Evolutionary conservation across 1,140 invertebrate genomes (phyloP).

Genomic region (Myzus persicae): DNA sequence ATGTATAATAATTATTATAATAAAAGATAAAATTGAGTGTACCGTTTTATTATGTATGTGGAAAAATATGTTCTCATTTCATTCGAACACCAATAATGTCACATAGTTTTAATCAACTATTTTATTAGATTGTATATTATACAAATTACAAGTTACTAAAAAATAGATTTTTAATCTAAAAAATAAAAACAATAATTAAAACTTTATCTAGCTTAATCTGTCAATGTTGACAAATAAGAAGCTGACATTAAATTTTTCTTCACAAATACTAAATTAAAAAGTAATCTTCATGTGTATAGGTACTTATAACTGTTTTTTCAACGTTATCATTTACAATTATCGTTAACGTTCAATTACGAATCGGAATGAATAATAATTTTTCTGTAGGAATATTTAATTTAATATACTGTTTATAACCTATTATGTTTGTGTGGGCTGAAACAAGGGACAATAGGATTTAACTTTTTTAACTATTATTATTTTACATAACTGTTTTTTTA

Average conservation of each 20-base stretch:
- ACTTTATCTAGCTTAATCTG: neutral
- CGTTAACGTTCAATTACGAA: neutral
- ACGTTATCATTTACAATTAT: neutral
- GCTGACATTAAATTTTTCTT: neutral
- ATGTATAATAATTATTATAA: neutral
- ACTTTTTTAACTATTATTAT: neutral
- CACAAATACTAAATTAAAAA: neutral
- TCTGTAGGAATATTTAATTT: neutral
- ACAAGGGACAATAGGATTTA: neutral
- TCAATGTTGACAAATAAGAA: neutral
- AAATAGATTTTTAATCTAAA: neutral
- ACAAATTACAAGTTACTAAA: neutral
- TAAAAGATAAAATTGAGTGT: neutral
- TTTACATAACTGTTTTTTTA: neutral
- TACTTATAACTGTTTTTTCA: neutral
- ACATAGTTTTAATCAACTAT: neutral
- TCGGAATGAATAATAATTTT: neutral
- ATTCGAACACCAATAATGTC: slow-evolving; percentile 19
- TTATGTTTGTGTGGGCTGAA: neutral
- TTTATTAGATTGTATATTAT: neutral
- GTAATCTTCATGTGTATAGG: neutral
- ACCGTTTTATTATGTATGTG: neutral
- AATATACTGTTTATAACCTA: neutral
- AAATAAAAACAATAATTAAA: neutral
- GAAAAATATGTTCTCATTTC: slow-evolving; percentile 2